Evolutionary conservation across 2,888 invertebrate genomes (phyloP), one percentile per base, ranked within the genome.

Genomic region (Plebejus melissa): DNA sequence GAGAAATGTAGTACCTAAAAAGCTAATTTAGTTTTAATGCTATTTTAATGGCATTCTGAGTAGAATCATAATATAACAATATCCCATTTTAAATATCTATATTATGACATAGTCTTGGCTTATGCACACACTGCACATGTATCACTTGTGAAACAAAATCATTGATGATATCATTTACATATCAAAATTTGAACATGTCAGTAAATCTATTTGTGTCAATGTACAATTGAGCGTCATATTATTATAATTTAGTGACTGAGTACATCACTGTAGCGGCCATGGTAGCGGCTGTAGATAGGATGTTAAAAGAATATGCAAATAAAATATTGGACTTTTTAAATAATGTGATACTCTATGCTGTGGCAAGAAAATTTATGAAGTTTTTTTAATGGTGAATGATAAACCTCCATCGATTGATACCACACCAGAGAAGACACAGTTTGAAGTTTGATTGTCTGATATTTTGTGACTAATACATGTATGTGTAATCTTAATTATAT

Each of bases 171-270:
- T 36, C 32, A 65, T 65, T 13, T 16, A 32, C 32, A 5, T 11
- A 65, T 36, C 32, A 13, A 65, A 65, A 2, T 32, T 65, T 65
- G 65, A 65, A 36, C 13, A 65, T 65, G 65, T 65, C 65, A 65
- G 32, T 32, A 32, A 65, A 65, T 32, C 65, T 65, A 65, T 65
- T 65, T 65, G 1, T 65, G 32, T 36, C 13, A 16, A 54, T 54
- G 54, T 65, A 36, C 6, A 28, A 4, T 60, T 60, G 28, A 22
- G 11, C 2, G 1, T 28, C 60, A 58, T 60, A 28, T 60, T 60
- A 60, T 28, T 60, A 60, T 28, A 2, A 60, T 11, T 50, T 50
- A 54, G 54, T 16, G 16, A 13, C 16, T 54, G 54, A 50, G 50
- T 13, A 11, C 50, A 50, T 9, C 16, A 54, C 4, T 46, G 46